Base-by-base conservation (phyloP, 2,113 vertebrate genomes). In the Lates calcarifer region DNA sequence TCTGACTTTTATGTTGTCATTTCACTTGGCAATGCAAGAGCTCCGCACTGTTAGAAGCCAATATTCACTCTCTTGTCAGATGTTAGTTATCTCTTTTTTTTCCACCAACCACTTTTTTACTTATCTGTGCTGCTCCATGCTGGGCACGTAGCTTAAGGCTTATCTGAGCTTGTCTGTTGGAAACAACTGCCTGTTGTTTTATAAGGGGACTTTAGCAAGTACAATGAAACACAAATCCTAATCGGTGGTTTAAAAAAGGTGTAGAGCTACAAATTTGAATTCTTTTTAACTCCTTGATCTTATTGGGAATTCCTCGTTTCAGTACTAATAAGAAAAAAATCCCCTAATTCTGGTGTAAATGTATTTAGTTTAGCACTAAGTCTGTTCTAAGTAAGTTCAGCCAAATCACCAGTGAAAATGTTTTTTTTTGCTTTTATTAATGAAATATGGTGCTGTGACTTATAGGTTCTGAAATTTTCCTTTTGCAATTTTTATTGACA, bases 401-500 rank as follows among this genome's bases (percentile, higher is more conserved):
- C 24, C 24, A 49, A 29, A 13, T 61, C 24, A 20, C 20, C 18
- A 15, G 9, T 15, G 26, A 55, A 43, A 5, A 26, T 35, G 2
- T 18, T 31, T 35, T 29, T 3, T 45, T 3, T 60, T 55, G 45
- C 33, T 69, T 56, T 64, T 37, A 12, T 57, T 26, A 33, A 37
- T 53, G 6, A 43, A 60, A 47, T 28, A 47, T 45, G n/a, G 53
- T 77, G 45, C 12, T 45, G 20, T 43, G 24, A 64, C 24, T 7
- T 17, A 3, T 41, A 6, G 11, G 11, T 31, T 5, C 22, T 57
- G 1, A 61, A 18, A 61, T 60, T 41, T 41, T 45, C 6, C 37
- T 45, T 41, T 39, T 55, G 2, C 28, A 18, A 11, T 22, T 28
- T 49, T 33, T 62, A 0, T 58, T 5, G 51, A 1, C 77, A 99